Evolutionary conservation across 2,888 invertebrate genomes (phyloP).

Genomic region (Xanthorhoe designata): DNA sequence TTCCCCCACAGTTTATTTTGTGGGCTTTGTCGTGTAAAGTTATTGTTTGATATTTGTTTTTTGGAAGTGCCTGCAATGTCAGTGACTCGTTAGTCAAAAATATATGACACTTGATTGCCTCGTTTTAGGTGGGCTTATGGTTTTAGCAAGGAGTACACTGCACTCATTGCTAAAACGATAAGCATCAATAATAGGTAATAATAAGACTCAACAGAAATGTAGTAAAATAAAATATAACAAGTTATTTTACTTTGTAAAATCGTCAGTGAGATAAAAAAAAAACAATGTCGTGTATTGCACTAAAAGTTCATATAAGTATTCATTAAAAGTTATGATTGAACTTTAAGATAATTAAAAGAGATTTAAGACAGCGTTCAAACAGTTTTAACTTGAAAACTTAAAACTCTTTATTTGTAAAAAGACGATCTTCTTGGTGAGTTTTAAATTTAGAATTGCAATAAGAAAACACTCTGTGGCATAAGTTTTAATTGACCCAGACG

Average conservation of each 20-base stretch:
- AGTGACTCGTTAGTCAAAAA: conserved; percentile 6
- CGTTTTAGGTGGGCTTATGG: too few species aligned
- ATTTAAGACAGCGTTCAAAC: neutral
- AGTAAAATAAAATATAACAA: too few species aligned
- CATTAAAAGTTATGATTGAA: too few species aligned
- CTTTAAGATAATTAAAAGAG: neutral
- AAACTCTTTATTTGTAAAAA: conserved; percentile 1
- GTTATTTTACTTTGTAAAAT: too few species aligned
- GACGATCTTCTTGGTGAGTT: neutral
- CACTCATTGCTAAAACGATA: too few species aligned
- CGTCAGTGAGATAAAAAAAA: too few species aligned
- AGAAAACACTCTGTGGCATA: conserved; percentile 66
- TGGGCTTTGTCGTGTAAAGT: conserved; percentile 31
- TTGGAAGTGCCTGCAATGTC: conserved; percentile 25
- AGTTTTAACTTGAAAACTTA: neutral
- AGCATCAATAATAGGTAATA: too few species aligned
- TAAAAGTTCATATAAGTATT: too few species aligned
- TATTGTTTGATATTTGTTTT: conserved; percentile 39
- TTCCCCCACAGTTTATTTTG: conserved; percentile 35
- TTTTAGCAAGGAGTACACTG: too few species aligned
- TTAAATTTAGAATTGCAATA: neutral
- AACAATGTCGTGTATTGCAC: too few species aligned
- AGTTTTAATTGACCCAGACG: conserved; percentile 73
- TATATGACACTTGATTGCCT: neutral
- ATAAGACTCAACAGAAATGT: too few species aligned